These are phyloP conservation scores for Acrossocheilus fasciatus DNA, from an alignment of 2,797 vertebrate genomes.

Conservation along the genomic window DNA sequence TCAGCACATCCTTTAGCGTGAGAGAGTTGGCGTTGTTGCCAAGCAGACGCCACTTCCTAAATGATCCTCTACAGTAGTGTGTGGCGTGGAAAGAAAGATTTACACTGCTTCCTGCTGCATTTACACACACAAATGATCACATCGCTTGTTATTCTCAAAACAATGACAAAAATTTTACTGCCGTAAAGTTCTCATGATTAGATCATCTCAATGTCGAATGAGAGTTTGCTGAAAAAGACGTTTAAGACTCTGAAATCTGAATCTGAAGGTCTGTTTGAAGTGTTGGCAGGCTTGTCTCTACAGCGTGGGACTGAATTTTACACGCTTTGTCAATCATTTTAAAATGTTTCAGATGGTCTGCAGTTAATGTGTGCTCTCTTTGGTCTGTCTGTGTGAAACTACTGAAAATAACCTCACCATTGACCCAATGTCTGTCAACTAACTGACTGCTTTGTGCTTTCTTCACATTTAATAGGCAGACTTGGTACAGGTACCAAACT, in stretches of 20 bases:
- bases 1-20: constrained; percentile 62
- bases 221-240: neutral
- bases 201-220: neutral
- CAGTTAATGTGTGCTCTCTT: constrained; percentile 25
- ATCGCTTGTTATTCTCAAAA: neutral
- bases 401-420: neutral
- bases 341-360: constrained; percentile 62
- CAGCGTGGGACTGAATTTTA: constrained; percentile 52
- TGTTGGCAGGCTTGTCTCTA: constrained; percentile 21
- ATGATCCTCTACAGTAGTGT: constrained; percentile 42
- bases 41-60: constrained; percentile 57
- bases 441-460: neutral
- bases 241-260: constrained; percentile 25
- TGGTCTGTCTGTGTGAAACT: constrained; percentile 9
- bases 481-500: neutral
- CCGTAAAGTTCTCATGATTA: neutral
- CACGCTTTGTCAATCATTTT: constrained; percentile 64
- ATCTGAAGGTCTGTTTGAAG: constrained; percentile 3
- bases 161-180: neutral
- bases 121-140: neutral
- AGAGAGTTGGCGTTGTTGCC: constrained; percentile 51
- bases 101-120: constrained; percentile 8
- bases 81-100: constrained; percentile 32
- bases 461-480: neutral
- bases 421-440: neutral